Evolutionary conservation across 2,888 invertebrate genomes (phyloP), one percentile per base, ranked within the genome.

Genomic region (Machimus atricapillus): DNA sequence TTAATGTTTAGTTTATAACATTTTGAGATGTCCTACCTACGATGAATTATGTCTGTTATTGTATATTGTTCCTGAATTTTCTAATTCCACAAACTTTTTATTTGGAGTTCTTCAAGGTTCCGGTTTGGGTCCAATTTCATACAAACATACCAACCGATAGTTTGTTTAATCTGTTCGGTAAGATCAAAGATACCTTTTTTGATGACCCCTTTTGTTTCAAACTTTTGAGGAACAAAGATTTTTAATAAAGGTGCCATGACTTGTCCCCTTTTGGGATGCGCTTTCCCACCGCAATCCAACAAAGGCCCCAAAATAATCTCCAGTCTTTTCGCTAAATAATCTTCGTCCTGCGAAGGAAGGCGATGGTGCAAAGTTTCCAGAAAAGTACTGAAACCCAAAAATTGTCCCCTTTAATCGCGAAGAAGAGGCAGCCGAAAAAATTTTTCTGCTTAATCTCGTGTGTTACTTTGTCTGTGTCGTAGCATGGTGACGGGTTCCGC

Each of bases 381-480:
- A 27, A 66, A 66, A 66, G 66, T 66, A 66, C 66, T 66, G 66
- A 76, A 78, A 43, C 78, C 19, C 43, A 78, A 78, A 78, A 19
- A 23, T 23, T 81, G 81, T 81, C 81, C 81, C 81, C 81, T 81
- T 81, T 81, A 81, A 81, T 27, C 23, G 23, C 31, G n/a, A 43
- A 81, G 34, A 81, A 46, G 43, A 19, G 40, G 31, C 56, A 52
- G 81, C 81, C 81, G 31, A 66, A 81, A 81, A 81, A 31, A 81
- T 56, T 52, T 14, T 8, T 52, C 81, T 31, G 81, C 34, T 81
- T 52, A 52, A 56, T 81, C 56, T 56, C 31, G 46, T 81, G 34
- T 81, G 81, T 81, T 81, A 81, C 81, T 81, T 52, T 81, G 81
- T 81, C 27, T 52, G 81, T 52, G 66, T 27, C 58, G 66, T 66